These are phyloP conservation scores for Notodonta dromedarius DNA, from an alignment of 2,888 invertebrate species.

Conservation along the genomic window DNA sequence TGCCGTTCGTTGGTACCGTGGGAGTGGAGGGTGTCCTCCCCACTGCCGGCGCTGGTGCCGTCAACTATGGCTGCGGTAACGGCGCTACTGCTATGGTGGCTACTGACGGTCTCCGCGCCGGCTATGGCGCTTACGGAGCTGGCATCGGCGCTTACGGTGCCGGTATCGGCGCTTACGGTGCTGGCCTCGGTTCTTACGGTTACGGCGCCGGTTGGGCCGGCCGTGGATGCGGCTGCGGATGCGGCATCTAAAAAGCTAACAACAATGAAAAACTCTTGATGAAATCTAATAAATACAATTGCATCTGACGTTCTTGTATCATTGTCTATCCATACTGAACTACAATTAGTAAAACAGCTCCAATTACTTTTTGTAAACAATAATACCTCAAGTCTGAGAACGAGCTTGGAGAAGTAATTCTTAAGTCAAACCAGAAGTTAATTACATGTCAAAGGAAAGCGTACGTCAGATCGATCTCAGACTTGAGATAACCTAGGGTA, in stretches of 20 bases:
- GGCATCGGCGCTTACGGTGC: background rate
- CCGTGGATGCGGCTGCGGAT: background rate
- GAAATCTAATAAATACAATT: background rate
- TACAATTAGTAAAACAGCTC: too few relatives aligned
- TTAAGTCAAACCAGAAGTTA: too few relatives aligned
- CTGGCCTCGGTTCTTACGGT: background rate
- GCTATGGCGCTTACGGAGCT: background rate
- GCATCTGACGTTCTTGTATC: too few relatives aligned
- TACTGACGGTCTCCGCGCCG: conserved; percentile 15
- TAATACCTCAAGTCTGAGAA: too few relatives aligned
- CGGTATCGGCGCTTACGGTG: background rate
- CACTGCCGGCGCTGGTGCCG: conserved; percentile 46
- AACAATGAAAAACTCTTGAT: background rate
- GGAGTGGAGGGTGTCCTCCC: conserved; percentile 48
- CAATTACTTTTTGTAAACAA: too few relatives aligned
- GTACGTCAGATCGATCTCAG: too few relatives aligned
- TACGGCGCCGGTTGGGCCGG: conserved; percentile 6
- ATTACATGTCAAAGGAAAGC: too few relatives aligned
- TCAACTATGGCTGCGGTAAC: conserved; percentile 49
- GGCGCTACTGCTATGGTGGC: conserved; percentile 42
- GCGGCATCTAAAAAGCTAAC: background rate
- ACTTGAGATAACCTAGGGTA: too few relatives aligned
- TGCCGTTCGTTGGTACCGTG: conserved; percentile 44
- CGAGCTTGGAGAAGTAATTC: too few relatives aligned
- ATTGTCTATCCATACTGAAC: too few relatives aligned